Evolutionary conservation across 1,140 invertebrate species (phyloP).

Genomic region (Bactericera cockerelli): DNA sequence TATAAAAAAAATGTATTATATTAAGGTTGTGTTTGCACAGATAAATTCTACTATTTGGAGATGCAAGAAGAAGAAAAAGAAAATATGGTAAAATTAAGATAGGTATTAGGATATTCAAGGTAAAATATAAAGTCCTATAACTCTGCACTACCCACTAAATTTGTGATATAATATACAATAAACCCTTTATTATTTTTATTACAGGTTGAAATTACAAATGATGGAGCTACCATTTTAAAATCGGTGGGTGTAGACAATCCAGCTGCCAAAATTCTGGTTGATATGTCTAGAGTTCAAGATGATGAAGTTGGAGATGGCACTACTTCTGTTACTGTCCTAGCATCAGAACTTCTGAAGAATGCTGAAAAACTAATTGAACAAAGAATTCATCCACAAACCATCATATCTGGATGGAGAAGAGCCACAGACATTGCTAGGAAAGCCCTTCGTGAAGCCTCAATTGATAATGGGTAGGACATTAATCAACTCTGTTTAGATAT

Average conservation of each 20-base stretch:
- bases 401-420: constrained; percentile 86
- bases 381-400: constrained; percentile 97
- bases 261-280: constrained; percentile 94
- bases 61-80: too few species aligned
- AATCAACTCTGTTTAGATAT: neutral
- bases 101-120: too few species aligned
- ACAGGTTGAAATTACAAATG: constrained; percentile 92
- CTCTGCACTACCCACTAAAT: too few species aligned
- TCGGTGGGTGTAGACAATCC: constrained; percentile 97
- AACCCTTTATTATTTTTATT: too few species aligned
- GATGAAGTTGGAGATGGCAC: constrained; percentile 99
- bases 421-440: constrained; percentile 67
- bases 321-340: constrained; percentile 95
- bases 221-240: constrained; percentile 97
- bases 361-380: constrained; percentile 87
- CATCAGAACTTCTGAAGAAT: constrained; percentile 86
- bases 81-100: too few species aligned
- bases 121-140: too few species aligned
- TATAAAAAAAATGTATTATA: too few species aligned
- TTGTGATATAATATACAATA: too few species aligned
- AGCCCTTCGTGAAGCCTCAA: constrained; percentile 59
- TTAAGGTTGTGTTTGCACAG: too few species aligned
- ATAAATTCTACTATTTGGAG: too few species aligned
- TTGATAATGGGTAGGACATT: constrained; percentile 53
- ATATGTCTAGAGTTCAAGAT: constrained; percentile 97